Evolutionary conservation across 2,888 invertebrate species (phyloP).

Genomic region (Anarsia innoxiella): DNA sequence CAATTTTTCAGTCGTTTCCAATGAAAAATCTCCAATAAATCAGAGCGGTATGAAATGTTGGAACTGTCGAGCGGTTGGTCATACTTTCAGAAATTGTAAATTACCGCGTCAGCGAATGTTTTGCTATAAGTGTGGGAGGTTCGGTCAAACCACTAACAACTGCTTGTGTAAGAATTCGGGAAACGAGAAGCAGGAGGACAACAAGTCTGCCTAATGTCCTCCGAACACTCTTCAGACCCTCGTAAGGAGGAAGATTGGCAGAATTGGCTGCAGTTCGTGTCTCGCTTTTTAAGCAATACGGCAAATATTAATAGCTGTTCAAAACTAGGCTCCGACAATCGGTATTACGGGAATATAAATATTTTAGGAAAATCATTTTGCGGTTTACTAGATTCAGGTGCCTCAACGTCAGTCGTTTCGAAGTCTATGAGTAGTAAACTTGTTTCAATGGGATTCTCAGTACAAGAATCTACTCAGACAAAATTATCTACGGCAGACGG

Average conservation of each 20-base stretch:
- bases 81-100: too few species aligned
- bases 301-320: neutral
- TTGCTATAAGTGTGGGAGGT: too few species aligned
- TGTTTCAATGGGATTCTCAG: slow-evolving; percentile 1
- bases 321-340: neutral
- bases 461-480: neutral
- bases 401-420: neutral
- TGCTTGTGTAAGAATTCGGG: too few species aligned
- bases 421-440: neutral
- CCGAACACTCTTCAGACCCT: neutral
- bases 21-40: neutral
- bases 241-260: slow-evolving; percentile 16
- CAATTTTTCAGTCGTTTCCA: neutral
- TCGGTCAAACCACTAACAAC: too few species aligned
- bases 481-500: slow-evolving; percentile 6
- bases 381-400: slow-evolving; percentile 7
- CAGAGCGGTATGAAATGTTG: too few species aligned
- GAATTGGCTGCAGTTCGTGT: slow-evolving; percentile 12
- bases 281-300: neutral
- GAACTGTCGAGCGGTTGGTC: too few species aligned
- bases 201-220: slow-evolving; percentile 8
- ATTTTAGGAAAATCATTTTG: neutral
- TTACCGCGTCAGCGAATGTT: too few species aligned
- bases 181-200: neutral
- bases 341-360: neutral